Base-by-base conservation (phyloP, 92 coral and sea anemone genomes). In the Meandrina meandrites region DNA sequence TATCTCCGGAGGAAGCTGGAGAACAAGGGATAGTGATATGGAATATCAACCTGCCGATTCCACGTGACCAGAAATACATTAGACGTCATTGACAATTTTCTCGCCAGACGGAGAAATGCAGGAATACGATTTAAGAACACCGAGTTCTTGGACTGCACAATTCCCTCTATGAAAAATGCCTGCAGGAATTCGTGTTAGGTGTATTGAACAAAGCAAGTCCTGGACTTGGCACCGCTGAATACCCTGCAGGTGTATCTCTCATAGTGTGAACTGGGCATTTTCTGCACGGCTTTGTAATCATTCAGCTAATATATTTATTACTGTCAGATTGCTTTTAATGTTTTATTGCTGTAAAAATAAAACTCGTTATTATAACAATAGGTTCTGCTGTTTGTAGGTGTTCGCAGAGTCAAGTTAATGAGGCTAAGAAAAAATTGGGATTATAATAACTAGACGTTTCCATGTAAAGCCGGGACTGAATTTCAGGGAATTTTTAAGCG, bases 1-100 rank as follows among this genome's bases (percentile, higher is more conserved):
- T 74, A 91, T 92, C 76, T 96, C 95, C 35, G 95, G 91, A 27
- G 90, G 90, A 45, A 87, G 90, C 79, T 85, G 85, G 90, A 84
- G 87, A 73, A 88, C 87, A 72, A 82, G 78, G 36, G 93, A 79
- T 13, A 79, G 80, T 53, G 89, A 86, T 28, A 86, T 85, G 82
- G 88, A 85, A 75, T 72, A 27, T 22, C 87, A 84, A 45, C 40
- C 87, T 58, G 66, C 78, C 13, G 87, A 75, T 18, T 56, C 87
- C 86, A 69, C 79, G 51, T 82, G 79, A 71, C 87, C 47, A 32
- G 64, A 67, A 81, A 42, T 17, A 62, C 30, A 12, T 1, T 27
- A 27, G 35, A 13, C 18, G 71, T 66, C 71, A 10, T 27, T 66
- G 10, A 28, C 71, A 35, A 66, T 66, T 66, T 66, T 66, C 71